Base-by-base conservation (phyloP, 2,113 vertebrate genomes). In the Poeciliopsis turrubarensis region DNA sequence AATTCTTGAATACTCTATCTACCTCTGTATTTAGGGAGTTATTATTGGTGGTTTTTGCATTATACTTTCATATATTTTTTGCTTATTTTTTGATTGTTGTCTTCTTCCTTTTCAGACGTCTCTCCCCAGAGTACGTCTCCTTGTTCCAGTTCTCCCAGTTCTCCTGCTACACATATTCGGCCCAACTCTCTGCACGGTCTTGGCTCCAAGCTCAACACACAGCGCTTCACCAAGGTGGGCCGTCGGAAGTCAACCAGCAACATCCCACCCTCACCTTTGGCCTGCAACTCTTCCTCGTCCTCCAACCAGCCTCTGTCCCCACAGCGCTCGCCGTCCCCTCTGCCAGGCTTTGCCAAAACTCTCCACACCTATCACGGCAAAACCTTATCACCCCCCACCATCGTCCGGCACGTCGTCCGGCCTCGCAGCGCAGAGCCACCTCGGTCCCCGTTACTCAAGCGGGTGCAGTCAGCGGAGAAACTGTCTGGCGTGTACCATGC, bases 211-310 rank as follows among this genome's bases (percentile, higher is more conserved):
- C 94, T 98, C 9, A 94, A 90, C 63, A 94, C 95, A 0, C 97
- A 96, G 0, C 96, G 96, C 68, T 96, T 94, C 89, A 90, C 87
- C 66, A 98, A 97, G 89, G 93, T 95, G 5, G 96, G 96, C 15
- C 96, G 98, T 2, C 95, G 98, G 68, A 99, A 99, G 89, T 99
- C 98, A 17, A 98, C 97, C 80, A 98, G 98, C 94, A 99, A 96
- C 91, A 99, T 99, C 80, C 98, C 98, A 0, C 98, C 97, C 0
- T 99, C 98, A 0, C 98, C 98, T 0, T 90, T 99, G 71, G 97
- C 98, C 80, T 97, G 97, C 89, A 96, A 94, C 15, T 95, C 96
- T 0, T 94, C 94, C 3, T 88, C 97, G 92, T 97, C 96, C 83
- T 96, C 95, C 3, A 89, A 95, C 5, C 96, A 96, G 78, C 96